Evolutionary conservation across 2,113 vertebrate species (phyloP).

Genomic region (Myrmecophaga tridactyla): DNA sequence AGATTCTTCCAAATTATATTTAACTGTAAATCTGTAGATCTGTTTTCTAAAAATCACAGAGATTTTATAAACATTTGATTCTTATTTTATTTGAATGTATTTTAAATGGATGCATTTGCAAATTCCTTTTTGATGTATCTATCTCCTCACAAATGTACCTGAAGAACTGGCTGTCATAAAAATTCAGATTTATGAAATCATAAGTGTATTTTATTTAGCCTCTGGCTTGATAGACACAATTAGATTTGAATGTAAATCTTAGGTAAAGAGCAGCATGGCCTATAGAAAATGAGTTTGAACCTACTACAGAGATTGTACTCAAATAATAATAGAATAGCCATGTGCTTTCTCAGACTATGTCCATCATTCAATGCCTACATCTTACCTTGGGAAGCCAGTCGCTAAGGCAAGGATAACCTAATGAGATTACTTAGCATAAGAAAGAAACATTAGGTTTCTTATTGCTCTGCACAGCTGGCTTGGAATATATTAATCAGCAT

Average conservation of each 20-base stretch:
- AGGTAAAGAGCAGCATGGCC: not conserved
- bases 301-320: not conserved
- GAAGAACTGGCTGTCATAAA: not conserved
- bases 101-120: not conserved
- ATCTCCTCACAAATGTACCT: not conserved
- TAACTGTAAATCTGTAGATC: not conserved
- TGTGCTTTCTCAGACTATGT: not conserved
- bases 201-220: not conserved
- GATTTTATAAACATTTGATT: not conserved
- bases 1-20: not conserved
- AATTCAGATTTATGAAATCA: not conserved
- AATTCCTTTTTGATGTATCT: not conserved
- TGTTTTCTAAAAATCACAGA: not conserved
- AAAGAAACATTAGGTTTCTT: not conserved
- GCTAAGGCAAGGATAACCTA: not conserved
- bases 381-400: not conserved
- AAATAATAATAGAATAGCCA: not conserved
- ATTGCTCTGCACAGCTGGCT: not conserved
- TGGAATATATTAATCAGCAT: not conserved
- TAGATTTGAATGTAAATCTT: not conserved
- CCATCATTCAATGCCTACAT: not conserved
- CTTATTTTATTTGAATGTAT: not conserved
- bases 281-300: not conserved
- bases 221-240: not conserved
- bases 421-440: not conserved